phyloP scores from a whole-genome alignment of 2,888 invertebrate species.

The Temnothorax rugatulus region DNA sequence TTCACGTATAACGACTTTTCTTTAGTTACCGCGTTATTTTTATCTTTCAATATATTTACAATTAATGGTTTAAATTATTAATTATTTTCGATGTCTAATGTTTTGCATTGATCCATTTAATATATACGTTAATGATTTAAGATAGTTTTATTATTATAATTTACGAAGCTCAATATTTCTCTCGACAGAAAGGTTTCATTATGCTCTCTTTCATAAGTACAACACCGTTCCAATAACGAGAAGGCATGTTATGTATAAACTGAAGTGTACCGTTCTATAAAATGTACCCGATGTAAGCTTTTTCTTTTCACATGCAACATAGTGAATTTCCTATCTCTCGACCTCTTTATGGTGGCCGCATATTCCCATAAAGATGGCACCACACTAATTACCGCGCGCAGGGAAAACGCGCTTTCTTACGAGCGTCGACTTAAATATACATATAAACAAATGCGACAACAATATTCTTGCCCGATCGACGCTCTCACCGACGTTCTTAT shows the following conservation, averaged over 20 bases:
- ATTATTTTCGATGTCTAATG: background rate
- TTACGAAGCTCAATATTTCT: background rate
- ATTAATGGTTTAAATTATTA: background rate
- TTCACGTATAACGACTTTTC: background rate
- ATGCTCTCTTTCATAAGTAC: background rate
- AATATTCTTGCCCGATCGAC: no score
- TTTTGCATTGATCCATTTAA: background rate
- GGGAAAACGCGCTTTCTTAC: no score
- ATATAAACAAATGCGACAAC: no score
- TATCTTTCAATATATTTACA: background rate
- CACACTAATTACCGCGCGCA: no score
- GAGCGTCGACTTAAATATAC: no score
- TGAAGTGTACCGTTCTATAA: background rate
- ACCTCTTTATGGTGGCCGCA: background rate
- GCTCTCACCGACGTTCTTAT: no score
- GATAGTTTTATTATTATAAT: background rate
- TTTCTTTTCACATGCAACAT: slow-evolving; percentile 65
- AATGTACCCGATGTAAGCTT: background rate
- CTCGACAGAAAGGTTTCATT: slow-evolving; percentile 11
- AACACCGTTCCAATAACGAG: background rate
- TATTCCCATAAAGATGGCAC: no score
- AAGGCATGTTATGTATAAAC: background rate
- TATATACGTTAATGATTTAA: background rate
- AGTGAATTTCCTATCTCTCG: background rate
- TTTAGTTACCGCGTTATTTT: background rate